phyloP scores from a whole-genome alignment of 2,113 vertebrate species.

The Anhinga anhinga region DNA sequence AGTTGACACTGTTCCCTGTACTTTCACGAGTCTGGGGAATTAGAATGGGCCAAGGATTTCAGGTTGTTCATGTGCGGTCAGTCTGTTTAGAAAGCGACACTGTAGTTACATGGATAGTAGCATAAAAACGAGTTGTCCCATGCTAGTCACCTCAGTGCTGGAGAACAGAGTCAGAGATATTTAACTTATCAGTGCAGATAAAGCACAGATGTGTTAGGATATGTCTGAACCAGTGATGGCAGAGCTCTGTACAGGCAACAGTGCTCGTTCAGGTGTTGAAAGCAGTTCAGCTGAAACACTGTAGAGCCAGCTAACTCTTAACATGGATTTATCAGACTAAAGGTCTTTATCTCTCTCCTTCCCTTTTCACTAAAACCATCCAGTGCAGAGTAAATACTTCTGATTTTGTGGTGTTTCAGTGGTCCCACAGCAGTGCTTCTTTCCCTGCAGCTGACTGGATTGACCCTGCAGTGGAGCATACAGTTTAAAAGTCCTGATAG shows the following conservation, averaged over 20 bases:
- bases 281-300: background rate
- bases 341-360: background rate
- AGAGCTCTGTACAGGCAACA: background rate
- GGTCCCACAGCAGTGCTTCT: background rate
- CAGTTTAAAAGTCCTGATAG: background rate
- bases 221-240: accelerated
- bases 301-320: background rate
- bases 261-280: background rate
- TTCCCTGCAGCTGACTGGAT: background rate
- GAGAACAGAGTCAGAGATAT: background rate
- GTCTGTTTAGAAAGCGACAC: background rate
- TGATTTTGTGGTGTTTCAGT: background rate
- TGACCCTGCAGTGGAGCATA: background rate
- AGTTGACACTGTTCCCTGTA: background rate
- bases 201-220: background rate
- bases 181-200: background rate
- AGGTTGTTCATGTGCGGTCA: background rate
- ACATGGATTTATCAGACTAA: background rate
- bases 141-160: background rate
- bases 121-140: background rate
- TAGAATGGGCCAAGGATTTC: background rate
- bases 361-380: background rate
- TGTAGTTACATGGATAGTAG: background rate
- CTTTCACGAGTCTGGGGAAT: background rate
- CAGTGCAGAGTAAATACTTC: background rate